Conservation (phyloP, 2,797 vertebrate species). For the Lycodopsis pacificus region DNA sequence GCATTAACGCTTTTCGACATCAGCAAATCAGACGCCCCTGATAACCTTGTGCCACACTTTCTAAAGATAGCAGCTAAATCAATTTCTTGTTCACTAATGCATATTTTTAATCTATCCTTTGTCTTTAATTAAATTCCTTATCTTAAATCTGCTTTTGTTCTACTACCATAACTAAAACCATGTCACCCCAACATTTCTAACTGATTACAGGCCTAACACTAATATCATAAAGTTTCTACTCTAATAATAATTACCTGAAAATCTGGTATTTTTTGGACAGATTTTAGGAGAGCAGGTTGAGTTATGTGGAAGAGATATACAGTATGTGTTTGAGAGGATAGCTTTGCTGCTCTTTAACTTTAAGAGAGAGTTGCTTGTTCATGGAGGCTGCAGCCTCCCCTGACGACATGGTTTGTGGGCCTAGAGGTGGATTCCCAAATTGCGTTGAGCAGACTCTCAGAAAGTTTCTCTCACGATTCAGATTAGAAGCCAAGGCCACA, state of each 20-base stretch:
- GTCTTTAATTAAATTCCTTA: constrained; percentile 55
- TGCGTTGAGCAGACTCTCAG: neutral
- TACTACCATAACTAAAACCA: constrained; percentile 7
- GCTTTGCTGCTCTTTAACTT: neutral
- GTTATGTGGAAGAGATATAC: neutral
- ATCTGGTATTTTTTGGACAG: neutral
- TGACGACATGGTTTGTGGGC: neutral
- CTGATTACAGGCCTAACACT: constrained; percentile 16
- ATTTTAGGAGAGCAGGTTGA: neutral
- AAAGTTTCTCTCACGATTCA: constrained; percentile 10
- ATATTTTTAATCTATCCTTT: constrained; percentile 37
- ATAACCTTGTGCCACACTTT: constrained; percentile 26
- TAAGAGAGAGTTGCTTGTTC: neutral
- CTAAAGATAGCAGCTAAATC: constrained; percentile 21
- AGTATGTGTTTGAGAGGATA: neutral
- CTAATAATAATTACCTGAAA: neutral
- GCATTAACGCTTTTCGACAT: neutral
- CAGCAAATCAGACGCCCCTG: constrained; percentile 3
- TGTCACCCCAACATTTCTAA: constrained; percentile 26
- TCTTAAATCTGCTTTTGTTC: constrained; percentile 34
- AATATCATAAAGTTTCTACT: constrained; percentile 12
- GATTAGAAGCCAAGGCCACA: constrained; percentile 7
- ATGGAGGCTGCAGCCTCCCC: neutral
- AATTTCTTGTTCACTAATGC: constrained; percentile 23
- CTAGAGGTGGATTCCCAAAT: neutral